Conservation (phyloP, 1,140 invertebrate species). For the Ylistrum balloti region DNA sequence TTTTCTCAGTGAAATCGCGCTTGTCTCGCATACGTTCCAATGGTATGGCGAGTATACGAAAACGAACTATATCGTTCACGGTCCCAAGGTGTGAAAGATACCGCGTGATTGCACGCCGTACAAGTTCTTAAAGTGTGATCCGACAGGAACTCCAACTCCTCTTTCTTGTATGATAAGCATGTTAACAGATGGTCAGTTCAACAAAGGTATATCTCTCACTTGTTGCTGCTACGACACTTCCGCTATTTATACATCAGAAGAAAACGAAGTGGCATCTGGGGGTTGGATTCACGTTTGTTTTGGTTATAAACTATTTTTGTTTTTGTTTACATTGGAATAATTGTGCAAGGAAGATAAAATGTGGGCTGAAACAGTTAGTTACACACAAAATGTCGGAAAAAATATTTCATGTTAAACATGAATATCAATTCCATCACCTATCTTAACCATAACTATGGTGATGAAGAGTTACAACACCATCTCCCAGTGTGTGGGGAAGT, state of each 20-base stretch:
- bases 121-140: not conserved
- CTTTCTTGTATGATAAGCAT: slow-evolving; percentile 15
- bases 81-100: not conserved
- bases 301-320: slow-evolving; percentile 9
- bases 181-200: slow-evolving; percentile 18
- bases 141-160: not conserved
- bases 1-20: no score
- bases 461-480: not conserved
- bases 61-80: no score
- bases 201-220: slow-evolving; percentile 11
- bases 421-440: not conserved
- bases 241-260: not conserved
- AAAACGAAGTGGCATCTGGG: not conserved
- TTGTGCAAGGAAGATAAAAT: not conserved
- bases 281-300: slow-evolving; percentile 5
- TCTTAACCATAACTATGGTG: no score
- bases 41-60: no score
- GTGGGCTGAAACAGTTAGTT: not conserved
- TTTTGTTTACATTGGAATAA: not conserved
- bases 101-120: not conserved
- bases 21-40: no score
- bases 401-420: not conserved
- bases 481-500: no score
- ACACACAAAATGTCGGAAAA: no score
- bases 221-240: not conserved